A percentile compares a stretch with the other conserved stretches of the same genome.
These are phyloP conservation scores for Eudyptes chrysolophus DNA, from an alignment of 2,113 vertebrate species.

Conservation along the genomic window DNA sequence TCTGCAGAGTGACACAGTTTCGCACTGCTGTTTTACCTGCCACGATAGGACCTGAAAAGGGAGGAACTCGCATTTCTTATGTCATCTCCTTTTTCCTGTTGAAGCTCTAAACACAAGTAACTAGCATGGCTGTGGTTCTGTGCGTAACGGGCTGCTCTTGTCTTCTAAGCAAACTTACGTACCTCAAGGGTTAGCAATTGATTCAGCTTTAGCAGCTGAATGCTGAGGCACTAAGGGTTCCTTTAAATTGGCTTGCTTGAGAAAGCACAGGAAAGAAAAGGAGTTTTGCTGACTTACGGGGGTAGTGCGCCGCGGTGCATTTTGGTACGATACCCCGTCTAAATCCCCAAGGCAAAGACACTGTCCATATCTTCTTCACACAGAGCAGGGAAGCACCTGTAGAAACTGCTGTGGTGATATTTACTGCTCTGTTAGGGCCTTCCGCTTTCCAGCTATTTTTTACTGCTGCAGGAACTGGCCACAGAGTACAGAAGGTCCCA, in stretches of 20 bases:
- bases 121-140: neutral
- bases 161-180: neutral
- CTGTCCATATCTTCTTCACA: neutral
- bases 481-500: neutral
- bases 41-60: neutral
- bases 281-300: neutral
- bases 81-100: neutral
- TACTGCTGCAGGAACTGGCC: neutral
- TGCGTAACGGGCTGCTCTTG: neutral
- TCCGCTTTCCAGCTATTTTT: constrained; percentile 17
- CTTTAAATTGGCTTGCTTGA: neutral
- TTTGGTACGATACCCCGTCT: neutral
- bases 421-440: neutral
- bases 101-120: neutral
- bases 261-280: neutral
- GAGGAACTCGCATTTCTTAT: neutral
- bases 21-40: neutral
- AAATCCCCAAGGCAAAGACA: neutral
- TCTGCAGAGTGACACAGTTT: too few species aligned
- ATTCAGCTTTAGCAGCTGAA: neutral
- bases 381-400: neutral
- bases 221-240: neutral
- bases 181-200: neutral
- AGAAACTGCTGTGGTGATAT: neutral
- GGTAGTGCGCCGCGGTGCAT: neutral